Percentiles rank a stretch among this genome's conserved stretches.
Evolutionary conservation across 1,140 invertebrate genomes (phyloP).

Genomic region (Sitobion miscanthi): DNA sequence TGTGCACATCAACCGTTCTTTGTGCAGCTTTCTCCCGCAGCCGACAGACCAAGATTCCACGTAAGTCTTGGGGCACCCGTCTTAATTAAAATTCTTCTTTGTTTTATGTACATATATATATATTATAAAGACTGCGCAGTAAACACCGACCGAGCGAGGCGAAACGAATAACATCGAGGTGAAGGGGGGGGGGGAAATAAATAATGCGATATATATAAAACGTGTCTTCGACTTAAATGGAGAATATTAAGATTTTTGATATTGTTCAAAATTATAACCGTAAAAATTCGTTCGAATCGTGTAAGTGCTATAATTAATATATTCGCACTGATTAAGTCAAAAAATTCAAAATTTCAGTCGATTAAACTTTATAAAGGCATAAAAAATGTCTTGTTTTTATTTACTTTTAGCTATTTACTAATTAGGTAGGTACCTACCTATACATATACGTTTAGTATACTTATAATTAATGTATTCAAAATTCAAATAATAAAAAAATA

Average conservation of each 20-base stretch:
- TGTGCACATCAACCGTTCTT: slow-evolving; percentile 47
- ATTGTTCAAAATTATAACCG: neutral
- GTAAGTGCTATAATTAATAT: neutral
- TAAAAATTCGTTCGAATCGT: neutral
- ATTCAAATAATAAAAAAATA: neutral
- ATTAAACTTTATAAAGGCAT: too few species aligned
- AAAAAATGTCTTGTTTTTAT: too few species aligned
- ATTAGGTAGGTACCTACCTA: too few species aligned
- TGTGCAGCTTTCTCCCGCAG: neutral
- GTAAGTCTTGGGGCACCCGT: neutral
- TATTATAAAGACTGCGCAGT: neutral
- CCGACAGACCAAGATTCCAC: neutral
- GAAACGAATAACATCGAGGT: neutral
- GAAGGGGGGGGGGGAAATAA: neutral
- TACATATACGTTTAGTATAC: neutral
- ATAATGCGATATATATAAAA: neutral
- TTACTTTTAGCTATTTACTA: too few species aligned
- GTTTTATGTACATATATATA: neutral
- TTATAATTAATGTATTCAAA: neutral
- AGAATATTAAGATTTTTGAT: neutral
- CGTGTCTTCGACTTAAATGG: neutral
- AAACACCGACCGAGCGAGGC: neutral
- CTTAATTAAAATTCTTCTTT: slow-evolving; percentile 56
- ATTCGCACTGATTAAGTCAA: neutral
- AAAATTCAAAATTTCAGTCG: neutral